phyloP scores from a whole-genome alignment of 2,888 invertebrate species.

The Orthosia gracilis region DNA sequence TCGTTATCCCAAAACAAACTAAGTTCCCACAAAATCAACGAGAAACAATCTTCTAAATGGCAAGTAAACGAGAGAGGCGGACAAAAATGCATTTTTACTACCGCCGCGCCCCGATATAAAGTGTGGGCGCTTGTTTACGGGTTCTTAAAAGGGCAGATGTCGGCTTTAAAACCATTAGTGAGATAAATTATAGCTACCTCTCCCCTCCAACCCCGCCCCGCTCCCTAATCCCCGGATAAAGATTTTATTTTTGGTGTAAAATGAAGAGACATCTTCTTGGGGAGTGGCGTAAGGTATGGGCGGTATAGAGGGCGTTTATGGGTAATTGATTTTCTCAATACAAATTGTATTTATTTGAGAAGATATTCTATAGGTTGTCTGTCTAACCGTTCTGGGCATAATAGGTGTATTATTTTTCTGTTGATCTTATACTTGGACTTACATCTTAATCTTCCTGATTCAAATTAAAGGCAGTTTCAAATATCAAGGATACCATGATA shows the following conservation, averaged over 20 bases:
- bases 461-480: not conserved
- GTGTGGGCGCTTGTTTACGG: conserved; percentile 67
- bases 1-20: conserved; percentile 14
- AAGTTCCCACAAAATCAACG: conserved; percentile 27
- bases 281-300: conserved; percentile 50
- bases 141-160: conserved; percentile 84
- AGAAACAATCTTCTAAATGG: conserved; percentile 58
- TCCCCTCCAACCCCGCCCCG: conserved; percentile 53
- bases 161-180: conserved; percentile 88
- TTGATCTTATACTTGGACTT: too few species aligned
- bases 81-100: conserved; percentile 67
- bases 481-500: not conserved
- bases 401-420: too few species aligned
- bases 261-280: conserved; percentile 84
- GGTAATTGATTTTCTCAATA: conserved; percentile 34
- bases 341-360: not conserved
- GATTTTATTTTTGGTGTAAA: conserved; percentile 88
- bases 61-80: conserved; percentile 56
- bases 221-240: conserved; percentile 83
- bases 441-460: not conserved
- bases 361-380: not conserved
- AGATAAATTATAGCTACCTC: conserved; percentile 83
- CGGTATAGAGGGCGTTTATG: not conserved
- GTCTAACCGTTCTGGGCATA: too few species aligned
- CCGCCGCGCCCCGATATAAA: conserved; percentile 58